phyloP scores from a whole-genome alignment of 2,797 vertebrate genomes.

The Pseudochirops cupreus region DNA sequence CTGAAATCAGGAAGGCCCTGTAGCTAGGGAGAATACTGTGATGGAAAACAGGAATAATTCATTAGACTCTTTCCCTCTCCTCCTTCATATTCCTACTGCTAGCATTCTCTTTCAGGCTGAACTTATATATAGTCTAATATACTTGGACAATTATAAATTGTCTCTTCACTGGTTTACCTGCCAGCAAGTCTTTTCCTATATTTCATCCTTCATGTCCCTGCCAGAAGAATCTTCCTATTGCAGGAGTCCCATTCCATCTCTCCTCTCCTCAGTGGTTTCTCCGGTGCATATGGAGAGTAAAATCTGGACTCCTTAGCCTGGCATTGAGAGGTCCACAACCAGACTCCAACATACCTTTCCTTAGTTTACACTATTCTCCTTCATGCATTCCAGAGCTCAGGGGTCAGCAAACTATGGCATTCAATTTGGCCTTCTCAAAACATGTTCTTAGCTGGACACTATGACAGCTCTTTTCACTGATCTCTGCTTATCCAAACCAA shows the following conservation, averaged over 20 bases:
- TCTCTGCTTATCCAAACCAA: not conserved
- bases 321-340: not conserved
- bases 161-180: not conserved
- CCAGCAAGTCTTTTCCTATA: not conserved
- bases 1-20: slow-evolving; percentile 22
- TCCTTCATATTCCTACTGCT: not conserved
- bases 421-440: not conserved
- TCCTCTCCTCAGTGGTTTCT: not conserved
- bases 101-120: too few species aligned
- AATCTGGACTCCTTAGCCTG: not conserved
- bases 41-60: not conserved
- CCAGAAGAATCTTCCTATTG: not conserved
- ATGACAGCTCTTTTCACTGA: not conserved
- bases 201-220: not conserved
- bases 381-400: not conserved
- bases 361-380: not conserved
- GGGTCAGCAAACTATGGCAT: not conserved
- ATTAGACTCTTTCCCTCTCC: not conserved
- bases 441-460: not conserved
- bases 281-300: not conserved
- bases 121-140: too few species aligned
- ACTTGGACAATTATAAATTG: not conserved
- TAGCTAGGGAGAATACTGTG: not conserved
- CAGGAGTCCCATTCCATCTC: not conserved
- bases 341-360: not conserved